Base-by-base conservation (phyloP, 2,888 invertebrate species). In the Linnaemya vulpina region DNA sequence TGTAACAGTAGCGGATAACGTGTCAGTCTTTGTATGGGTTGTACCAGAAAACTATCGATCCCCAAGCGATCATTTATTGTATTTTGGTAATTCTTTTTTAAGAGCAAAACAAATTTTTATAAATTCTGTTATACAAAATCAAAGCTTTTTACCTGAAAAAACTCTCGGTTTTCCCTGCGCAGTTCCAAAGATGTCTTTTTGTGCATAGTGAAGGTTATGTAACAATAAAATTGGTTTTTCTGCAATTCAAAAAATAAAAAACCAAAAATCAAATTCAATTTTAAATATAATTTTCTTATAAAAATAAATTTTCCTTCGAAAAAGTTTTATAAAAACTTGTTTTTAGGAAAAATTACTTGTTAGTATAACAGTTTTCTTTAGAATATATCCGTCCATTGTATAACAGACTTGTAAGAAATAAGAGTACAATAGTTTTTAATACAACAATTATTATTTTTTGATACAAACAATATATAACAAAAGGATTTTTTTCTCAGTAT, bases 1-100 rank as follows among this genome's bases (percentile, higher is more conserved):
- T 91, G 91, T 75, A 92, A 71, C 38, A 92, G 88, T 87, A 92
- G 88, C 5, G 91, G 91, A 91, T 92, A 92, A 85, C 92, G 89
- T 74, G 92, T 92, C 90, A 92, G 90, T 91, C 92, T 91, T 91
- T 92, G 92, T 79, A 92, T 92, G 87, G 92, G 92, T 89, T 92
- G 92, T 75, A 92, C 90, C 84, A 92, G 89, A 76, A 92, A 92
- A 85, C 92, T 92, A 86, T 92, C 92, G 67, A 92, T 91, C 87
- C 92, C 92, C 86, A 92, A 88, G 86, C 92, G 92, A 89, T 92
- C 92, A 87, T 90, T 91, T 83, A 92, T 89, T 84, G 87, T 87
- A 83, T 89, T 90, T 89, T 92, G 92, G 82, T 91, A 89, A 77
- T 89, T 81, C 88, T 90, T 20, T 25, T 10, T 9, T 65, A 75